A percentile compares a stretch with the other conserved stretches of the same genome.
These are phyloP conservation scores for Hoplodrina blanda DNA, from an alignment of 2,888 invertebrate species.

Conservation along the genomic window DNA sequence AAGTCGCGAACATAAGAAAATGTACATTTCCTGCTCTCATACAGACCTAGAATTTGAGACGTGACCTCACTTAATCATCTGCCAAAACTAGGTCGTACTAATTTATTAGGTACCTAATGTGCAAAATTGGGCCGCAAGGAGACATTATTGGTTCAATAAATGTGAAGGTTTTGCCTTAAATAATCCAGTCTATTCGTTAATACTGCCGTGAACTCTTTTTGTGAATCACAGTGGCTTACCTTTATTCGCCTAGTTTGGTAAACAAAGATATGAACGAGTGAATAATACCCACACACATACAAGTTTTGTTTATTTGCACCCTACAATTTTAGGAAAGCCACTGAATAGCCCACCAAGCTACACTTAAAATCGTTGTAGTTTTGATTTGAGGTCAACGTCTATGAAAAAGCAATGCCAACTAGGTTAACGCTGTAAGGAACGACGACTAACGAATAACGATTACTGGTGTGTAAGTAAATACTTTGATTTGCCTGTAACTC, in stretches of 20 bases:
- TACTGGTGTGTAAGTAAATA: constrained; percentile 47
- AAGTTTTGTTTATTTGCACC: constrained; percentile 2
- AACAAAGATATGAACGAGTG: constrained; percentile 38
- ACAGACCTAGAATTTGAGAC: constrained; percentile 73
- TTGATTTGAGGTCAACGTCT: constrained; percentile 58
- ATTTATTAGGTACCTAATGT: constrained; percentile 52
- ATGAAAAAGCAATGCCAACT: constrained; percentile 60
- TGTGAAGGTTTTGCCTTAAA: constrained; percentile 40
- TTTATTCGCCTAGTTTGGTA: constrained; percentile 33
- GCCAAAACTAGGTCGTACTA: constrained; percentile 71
- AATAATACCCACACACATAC: constrained; percentile 2
- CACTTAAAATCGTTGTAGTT: constrained; percentile 39
- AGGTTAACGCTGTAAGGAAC: constrained; percentile 59
- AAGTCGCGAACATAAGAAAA: constrained; percentile 74
- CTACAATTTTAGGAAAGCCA: neutral
- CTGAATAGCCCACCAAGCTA: constrained; percentile 19
- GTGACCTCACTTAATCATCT: constrained; percentile 79
- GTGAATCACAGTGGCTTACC: constrained; percentile 22
- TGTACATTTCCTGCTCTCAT: constrained; percentile 79
- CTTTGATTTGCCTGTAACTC: constrained; percentile 39
- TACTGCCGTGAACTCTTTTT: constrained; percentile 29
- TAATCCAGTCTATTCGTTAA: constrained; percentile 27
- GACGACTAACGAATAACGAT: constrained; percentile 41
- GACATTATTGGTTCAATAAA: constrained; percentile 36
- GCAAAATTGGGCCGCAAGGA: constrained; percentile 44